Evolutionary conservation across 2,113 vertebrate genomes (phyloP).

Genomic region (Euleptes europaea): DNA sequence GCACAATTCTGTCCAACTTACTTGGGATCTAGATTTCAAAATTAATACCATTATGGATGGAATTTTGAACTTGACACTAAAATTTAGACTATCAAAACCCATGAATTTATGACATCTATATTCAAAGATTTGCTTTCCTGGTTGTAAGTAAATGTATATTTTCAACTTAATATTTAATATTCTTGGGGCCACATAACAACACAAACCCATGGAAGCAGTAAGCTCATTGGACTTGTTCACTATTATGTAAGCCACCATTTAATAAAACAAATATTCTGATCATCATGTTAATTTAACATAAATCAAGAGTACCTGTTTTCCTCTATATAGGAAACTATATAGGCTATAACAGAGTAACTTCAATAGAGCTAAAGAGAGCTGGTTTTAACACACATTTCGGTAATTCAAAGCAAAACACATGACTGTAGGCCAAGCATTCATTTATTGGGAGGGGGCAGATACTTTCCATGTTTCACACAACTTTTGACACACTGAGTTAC

Average conservation of each 20-base stretch:
- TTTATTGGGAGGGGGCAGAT: background rate
- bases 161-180: background rate
- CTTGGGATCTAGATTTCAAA: background rate
- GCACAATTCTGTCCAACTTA: background rate
- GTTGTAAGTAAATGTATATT: background rate
- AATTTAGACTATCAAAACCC: background rate
- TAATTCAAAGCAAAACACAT: background rate
- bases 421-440: background rate
- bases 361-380: background rate
- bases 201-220: background rate
- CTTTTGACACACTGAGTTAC: constrained; percentile 1
- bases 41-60: background rate
- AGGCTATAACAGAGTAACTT: background rate
- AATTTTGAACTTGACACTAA: background rate
- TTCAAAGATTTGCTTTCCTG: background rate
- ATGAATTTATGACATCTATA: background rate
- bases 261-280: background rate
- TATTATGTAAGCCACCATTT: background rate
- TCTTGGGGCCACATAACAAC: background rate
- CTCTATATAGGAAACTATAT: background rate
- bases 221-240: background rate
- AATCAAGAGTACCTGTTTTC: background rate
- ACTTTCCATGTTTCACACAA: constrained; percentile 9
- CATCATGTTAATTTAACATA: background rate
- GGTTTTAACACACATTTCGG: background rate